Evolutionary conservation across 2,888 invertebrate species (phyloP).

Genomic region (Ellobium chinense): DNA sequence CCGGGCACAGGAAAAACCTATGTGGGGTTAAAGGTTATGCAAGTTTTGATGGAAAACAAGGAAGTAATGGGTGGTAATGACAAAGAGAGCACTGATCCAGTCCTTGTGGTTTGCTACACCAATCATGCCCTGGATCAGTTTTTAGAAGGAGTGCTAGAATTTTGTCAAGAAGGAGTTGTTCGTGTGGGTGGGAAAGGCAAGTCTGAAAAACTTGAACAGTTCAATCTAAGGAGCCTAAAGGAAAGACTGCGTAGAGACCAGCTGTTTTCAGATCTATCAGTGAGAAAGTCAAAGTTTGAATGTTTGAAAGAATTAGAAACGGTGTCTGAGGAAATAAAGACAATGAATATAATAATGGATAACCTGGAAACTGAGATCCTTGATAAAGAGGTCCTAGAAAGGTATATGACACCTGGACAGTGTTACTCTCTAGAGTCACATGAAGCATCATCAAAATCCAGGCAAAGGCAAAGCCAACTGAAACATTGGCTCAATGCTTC

Average conservation of each 20-base stretch:
- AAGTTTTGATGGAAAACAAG: slow-evolving; percentile 83
- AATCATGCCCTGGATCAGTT: slow-evolving; percentile 76
- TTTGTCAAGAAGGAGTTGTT: slow-evolving; percentile 60
- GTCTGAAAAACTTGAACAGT: slow-evolving; percentile 59
- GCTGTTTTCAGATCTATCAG: slow-evolving; percentile 1
- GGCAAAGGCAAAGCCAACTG: neutral
- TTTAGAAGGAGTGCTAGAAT: slow-evolving; percentile 63
- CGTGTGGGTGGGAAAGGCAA: slow-evolving; percentile 73
- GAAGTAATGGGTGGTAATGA: slow-evolving; percentile 65
- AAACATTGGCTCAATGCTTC: slow-evolving; percentile 26
- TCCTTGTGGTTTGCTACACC: slow-evolving; percentile 62
- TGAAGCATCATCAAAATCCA: neutral
- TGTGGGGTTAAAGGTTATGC: slow-evolving; percentile 87
- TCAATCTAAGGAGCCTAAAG: slow-evolving; percentile 47
- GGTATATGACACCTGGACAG: slow-evolving; percentile 52
- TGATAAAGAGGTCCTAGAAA: slow-evolving; percentile 38
- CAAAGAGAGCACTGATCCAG: neutral
- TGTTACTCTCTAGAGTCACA: slow-evolving; percentile 36
- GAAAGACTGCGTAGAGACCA: slow-evolving; percentile 32
- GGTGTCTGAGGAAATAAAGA: slow-evolving; percentile 50
- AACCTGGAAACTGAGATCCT: slow-evolving; percentile 52
- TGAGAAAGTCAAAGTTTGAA: neutral
- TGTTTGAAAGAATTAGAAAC: slow-evolving; percentile 28
- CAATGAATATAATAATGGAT: slow-evolving; percentile 51
- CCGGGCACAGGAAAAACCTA: slow-evolving; percentile 93